A percentile compares a stretch with the other conserved stretches of the same genome.
Evolutionary conservation across 2,797 vertebrate species (phyloP).

Genomic region (Intellagama lesueurii): DNA sequence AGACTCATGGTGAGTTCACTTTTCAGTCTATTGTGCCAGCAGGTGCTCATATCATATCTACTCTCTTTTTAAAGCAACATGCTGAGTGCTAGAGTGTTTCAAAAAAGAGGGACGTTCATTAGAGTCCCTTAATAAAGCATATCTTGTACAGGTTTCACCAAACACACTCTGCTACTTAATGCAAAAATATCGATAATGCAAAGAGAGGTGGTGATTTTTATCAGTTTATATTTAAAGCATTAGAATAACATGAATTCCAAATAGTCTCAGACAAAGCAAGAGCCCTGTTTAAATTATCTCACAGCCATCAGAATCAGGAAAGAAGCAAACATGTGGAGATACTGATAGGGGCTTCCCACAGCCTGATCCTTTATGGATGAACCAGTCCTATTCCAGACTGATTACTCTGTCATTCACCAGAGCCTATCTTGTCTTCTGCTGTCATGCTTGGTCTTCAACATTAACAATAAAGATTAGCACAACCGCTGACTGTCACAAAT

Average conservation of each 20-base stretch:
- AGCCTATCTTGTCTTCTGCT: constrained; percentile 75
- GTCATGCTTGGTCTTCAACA: constrained; percentile 72
- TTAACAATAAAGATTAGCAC: constrained; percentile 78
- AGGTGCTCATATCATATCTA: background rate
- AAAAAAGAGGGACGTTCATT: background rate
- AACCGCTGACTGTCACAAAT: constrained; percentile 68
- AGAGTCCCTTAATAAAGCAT: constrained; percentile 23
- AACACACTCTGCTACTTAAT: constrained; percentile 45
- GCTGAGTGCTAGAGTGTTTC: background rate
- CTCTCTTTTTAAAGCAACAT: constrained; percentile 21
- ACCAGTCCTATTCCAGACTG: constrained; percentile 69
- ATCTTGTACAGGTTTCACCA: constrained; percentile 53
- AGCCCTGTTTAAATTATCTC: constrained; percentile 67
- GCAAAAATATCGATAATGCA: constrained; percentile 47
- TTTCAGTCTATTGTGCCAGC: background rate
- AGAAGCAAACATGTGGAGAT: constrained; percentile 70
- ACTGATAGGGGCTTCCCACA: constrained; percentile 70
- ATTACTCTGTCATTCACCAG: constrained; percentile 78
- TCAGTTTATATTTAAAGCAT: constrained; percentile 49
- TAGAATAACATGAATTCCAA: constrained; percentile 73
- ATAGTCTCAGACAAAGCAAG: constrained; percentile 61
- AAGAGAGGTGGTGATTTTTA: constrained; percentile 50
- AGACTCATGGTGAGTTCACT: constrained; percentile 2
- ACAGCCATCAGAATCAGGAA: constrained; percentile 67
- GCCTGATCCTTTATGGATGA: constrained; percentile 74